These are phyloP conservation scores for Dorcus hopei DNA, from an alignment of 2,888 invertebrate genomes.

Conservation along the genomic window DNA sequence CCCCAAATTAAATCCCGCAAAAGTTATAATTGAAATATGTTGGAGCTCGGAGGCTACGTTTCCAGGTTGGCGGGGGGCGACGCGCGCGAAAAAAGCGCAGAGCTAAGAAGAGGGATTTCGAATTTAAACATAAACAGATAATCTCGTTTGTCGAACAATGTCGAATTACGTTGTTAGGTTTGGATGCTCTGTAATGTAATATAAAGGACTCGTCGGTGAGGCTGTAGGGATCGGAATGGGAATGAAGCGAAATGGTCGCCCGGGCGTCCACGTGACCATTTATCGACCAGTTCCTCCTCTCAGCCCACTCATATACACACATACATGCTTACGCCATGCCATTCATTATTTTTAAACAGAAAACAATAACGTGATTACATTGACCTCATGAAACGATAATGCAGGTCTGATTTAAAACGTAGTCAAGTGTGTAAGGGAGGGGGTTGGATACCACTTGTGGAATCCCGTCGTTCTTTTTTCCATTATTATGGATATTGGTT, in stretches of 20 bases:
- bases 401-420: background rate
- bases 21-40: too few species aligned
- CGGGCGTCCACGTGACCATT: slow-evolving; percentile 34
- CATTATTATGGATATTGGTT: slow-evolving; percentile 38
- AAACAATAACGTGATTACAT: too few species aligned
- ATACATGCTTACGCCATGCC: slow-evolving; percentile 7
- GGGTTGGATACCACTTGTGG: slow-evolving; percentile 27
- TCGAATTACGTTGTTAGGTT: slow-evolving; percentile 10
- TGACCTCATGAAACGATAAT: too few species aligned
- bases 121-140: too few species aligned
- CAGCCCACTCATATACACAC: slow-evolving; percentile 20
- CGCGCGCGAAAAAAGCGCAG: too few species aligned
- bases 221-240: slow-evolving; percentile 4
- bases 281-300: slow-evolving; percentile 28
- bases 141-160: slow-evolving; percentile 7
- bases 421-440: background rate
- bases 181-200: slow-evolving; percentile 10
- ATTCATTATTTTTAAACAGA: background rate
- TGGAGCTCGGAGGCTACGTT: too few species aligned
- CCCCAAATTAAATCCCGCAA: too few species aligned
- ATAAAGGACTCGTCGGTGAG: slow-evolving; percentile 10
- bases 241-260: slow-evolving; percentile 24
- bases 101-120: too few species aligned
- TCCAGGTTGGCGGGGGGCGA: too few species aligned
- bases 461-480: slow-evolving; percentile 27